Percentiles rank a stretch among this genome's conserved stretches.
Conservation (phyloP, 2,888 invertebrate genomes). For the Tipula helvola region DNA sequence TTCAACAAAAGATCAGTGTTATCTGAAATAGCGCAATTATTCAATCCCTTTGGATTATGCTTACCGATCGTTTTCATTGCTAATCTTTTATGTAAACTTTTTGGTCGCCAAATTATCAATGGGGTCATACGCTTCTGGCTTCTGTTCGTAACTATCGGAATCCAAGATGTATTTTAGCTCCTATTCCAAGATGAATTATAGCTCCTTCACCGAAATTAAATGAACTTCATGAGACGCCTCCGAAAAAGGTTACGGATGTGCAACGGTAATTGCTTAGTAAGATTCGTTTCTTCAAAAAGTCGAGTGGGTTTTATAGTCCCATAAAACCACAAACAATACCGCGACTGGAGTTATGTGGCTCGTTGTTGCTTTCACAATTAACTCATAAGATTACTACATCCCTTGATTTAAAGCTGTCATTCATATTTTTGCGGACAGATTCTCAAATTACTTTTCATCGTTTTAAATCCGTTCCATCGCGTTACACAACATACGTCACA, state of each 20-base stretch:
- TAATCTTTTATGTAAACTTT: background rate
- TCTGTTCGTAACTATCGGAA: background rate
- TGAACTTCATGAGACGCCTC: background rate
- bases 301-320: background rate
- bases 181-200: background rate
- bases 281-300: background rate
- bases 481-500: too few relatives aligned
- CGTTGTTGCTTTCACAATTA: background rate
- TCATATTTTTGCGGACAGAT: background rate
- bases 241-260: too few relatives aligned
- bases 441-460: background rate
- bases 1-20: background rate
- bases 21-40: background rate
- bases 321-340: background rate
- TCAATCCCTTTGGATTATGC: too few relatives aligned
- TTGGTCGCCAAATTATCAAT: background rate
- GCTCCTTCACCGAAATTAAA: background rate
- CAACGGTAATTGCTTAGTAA: background rate
- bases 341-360: background rate
- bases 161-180: background rate
- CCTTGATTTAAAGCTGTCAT: background rate
- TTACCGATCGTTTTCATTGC: background rate
- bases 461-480: background rate
- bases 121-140: background rate
- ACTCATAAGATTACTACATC: background rate